These are phyloP conservation scores for Falco novaeseelandiae DNA, from an alignment of 2,797 vertebrate genomes.

Conservation along the genomic window DNA sequence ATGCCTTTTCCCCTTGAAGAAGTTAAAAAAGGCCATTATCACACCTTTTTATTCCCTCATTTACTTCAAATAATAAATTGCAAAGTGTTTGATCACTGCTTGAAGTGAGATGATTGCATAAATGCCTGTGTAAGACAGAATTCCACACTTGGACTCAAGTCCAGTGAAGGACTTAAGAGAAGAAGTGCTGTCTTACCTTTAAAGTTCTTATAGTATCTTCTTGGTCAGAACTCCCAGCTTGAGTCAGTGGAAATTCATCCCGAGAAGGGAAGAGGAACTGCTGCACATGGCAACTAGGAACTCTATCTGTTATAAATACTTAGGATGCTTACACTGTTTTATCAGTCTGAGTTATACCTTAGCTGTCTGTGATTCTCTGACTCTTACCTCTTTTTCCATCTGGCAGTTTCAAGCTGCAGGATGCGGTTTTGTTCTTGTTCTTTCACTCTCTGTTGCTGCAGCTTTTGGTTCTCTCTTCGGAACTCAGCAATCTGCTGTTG, in stretches of 20 bases:
- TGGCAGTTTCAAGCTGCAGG: neutral
- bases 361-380: neutral
- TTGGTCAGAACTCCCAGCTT: neutral
- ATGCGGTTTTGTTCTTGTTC: neutral
- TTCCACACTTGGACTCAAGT: neutral
- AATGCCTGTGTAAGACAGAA: neutral
- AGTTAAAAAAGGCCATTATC: neutral
- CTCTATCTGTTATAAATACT: neutral
- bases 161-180: neutral
- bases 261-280: neutral
- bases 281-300: neutral
- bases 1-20: neutral
- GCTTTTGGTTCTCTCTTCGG: slow-evolving; percentile 8
- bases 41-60: neutral
- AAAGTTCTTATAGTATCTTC: neutral
- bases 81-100: neutral
- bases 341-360: neutral
- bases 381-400: neutral
- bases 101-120: neutral
- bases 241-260: neutral
- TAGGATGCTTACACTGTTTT: neutral
- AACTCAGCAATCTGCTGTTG: neutral
- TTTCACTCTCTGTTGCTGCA: neutral
- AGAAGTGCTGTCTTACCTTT: neutral
- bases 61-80: neutral